phyloP scores from a whole-genome alignment of 2,113 vertebrate genomes.

The Eulemur macaco region DNA sequence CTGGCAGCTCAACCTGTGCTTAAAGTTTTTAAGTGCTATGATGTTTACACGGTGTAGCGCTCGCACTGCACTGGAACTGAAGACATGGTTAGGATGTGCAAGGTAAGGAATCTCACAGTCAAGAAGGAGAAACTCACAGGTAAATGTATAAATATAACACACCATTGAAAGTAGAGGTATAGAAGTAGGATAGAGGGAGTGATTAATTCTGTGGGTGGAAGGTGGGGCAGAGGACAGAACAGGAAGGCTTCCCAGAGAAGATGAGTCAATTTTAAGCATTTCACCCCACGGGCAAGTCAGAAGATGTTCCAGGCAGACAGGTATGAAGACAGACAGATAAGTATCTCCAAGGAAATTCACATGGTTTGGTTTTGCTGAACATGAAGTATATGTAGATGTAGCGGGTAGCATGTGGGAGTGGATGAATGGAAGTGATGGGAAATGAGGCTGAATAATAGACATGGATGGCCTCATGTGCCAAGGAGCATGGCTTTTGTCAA shows the following conservation, averaged over 20 bases:
- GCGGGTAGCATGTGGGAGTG: not conserved
- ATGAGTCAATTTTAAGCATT: not conserved
- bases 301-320: not conserved
- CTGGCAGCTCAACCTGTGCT: not conserved
- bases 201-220: not conserved
- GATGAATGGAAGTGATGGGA: not conserved
- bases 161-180: not conserved
- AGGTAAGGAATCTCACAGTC: not conserved
- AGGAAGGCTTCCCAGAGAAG: not conserved
- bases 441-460: not conserved
- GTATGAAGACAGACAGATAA: not conserved
- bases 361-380: not conserved
- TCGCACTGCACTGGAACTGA: not conserved
- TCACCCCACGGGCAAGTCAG: not conserved
- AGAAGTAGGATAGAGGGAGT: not conserved
- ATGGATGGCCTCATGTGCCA: fast-evolving
- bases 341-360: not conserved
- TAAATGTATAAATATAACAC: not conserved
- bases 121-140: not conserved
- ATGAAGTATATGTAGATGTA: not conserved
- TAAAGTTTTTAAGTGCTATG: not conserved
- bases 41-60: no score
- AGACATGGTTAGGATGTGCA: not conserved
- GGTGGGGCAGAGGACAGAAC: not conserved
- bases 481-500: not conserved